Conservation (phyloP, 2,797 vertebrate species). For the Urocyon cinereoargenteus region DNA sequence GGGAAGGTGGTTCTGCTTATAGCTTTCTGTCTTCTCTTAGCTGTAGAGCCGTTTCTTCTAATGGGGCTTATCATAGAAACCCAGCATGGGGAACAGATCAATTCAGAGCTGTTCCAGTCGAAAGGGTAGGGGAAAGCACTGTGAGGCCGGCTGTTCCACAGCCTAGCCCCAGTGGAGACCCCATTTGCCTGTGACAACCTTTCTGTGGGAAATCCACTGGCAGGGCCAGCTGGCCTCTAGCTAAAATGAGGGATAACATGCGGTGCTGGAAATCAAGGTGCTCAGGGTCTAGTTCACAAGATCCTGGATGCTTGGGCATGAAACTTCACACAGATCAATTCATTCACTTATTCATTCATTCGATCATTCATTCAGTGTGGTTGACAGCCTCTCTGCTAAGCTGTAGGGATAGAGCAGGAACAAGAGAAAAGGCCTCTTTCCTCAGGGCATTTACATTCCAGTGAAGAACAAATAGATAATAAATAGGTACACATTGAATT, state of each 20-base stretch:
- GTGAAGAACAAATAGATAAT: neutral
- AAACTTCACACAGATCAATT: neutral
- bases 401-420: neutral
- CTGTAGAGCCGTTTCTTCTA: neutral
- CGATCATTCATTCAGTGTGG: neutral
- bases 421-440: neutral
- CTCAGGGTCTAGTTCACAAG: neutral
- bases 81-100: neutral
- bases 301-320: neutral
- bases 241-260: accelerated
- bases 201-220: neutral
- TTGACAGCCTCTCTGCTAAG: neutral
- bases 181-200: neutral
- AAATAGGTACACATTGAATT: neutral
- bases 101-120: neutral
- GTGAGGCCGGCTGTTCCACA: neutral
- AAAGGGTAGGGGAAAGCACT: neutral
- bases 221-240: neutral
- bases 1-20: neutral
- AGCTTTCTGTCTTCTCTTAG: neutral
- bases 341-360: neutral
- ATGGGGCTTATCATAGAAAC: neutral
- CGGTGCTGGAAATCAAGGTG: neutral
- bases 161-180: neutral
- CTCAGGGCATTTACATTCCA: neutral